Evolutionary conservation across 2,797 vertebrate genomes (phyloP), one percentile per base, ranked within the genome.

Genomic region (Gymnocypris eckloni): DNA sequence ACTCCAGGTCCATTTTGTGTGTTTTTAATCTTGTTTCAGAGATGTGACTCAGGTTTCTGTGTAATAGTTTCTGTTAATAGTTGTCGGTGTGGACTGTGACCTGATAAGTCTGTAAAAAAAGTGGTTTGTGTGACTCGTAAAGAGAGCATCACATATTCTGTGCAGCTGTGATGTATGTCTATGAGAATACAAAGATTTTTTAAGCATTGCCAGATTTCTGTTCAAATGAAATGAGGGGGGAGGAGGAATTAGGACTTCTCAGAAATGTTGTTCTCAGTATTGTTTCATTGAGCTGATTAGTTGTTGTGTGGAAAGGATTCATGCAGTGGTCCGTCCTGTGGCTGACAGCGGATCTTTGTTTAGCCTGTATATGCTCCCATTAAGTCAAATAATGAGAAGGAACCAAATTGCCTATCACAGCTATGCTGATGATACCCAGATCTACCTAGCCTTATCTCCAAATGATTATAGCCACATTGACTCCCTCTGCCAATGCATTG

Each of bases 11-110:
- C 9, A 25, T 13, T 28, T 79, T 43, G 33, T 33, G n/a, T 66
- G 25, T 69, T 56, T 82, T 28, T 20, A 64, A 48, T 83, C 70
- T 64, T 20, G 69, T 82, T 72, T 82, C 10, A 72, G 25, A 82
- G 28, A 41, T 45, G 71, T 76, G 82, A 76, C 59, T 76, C 71
- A 4, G 41, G 54, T 64, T 75, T 76, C 69, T 61, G 39, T 64
- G n/a, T 61, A 54, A 54, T 70, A 37, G 18, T 67, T 67, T 81
- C 48, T 18, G 66, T 33, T 71, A 20, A 59, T 18, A 72, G 69
- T 6, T 48, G 41, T 52, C 13, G 13, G 20, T 54, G 33, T 70
- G 45, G 33, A 64, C 13, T 56, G 52, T 69, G 64, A 81, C 45
- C 64, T 79, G 78, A 79, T 25, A 48, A 64, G 72, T 64, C 37